Percentiles rank a stretch among this genome's conserved stretches.
Evolutionary conservation across 2,888 invertebrate genomes (phyloP).

Genomic region (Odontothrips loti): DNA sequence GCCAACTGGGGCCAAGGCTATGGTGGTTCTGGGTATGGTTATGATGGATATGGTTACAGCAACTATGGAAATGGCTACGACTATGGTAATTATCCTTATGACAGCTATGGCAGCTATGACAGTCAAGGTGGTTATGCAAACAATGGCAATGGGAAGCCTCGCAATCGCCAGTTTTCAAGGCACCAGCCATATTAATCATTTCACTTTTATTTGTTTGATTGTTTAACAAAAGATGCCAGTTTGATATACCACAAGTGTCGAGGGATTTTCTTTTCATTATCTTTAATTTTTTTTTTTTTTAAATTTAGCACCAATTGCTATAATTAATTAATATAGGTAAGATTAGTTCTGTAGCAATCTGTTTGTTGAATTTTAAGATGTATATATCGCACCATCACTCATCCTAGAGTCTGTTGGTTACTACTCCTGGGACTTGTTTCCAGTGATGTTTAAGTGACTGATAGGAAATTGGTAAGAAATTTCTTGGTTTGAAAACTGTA

Average conservation of each 20-base stretch:
- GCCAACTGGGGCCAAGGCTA: slow-evolving; percentile 42
- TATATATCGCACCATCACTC: background rate
- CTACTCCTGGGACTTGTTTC: background rate
- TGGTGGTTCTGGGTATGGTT: slow-evolving; percentile 48
- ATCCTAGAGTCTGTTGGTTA: background rate
- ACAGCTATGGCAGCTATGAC: slow-evolving; percentile 43
- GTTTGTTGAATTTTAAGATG: slow-evolving; percentile 6
- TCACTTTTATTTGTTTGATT: background rate
- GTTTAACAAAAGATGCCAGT: no score
- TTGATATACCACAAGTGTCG: background rate
- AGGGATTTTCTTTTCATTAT: background rate
- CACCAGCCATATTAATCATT: background rate
- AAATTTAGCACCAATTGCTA: background rate
- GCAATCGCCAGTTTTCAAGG: background rate
- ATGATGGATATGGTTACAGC: slow-evolving; percentile 45
- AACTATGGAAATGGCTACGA: slow-evolving; percentile 43
- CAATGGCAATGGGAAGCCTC: slow-evolving; percentile 42
- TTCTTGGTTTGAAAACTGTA: no score
- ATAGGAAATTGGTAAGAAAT: background rate
- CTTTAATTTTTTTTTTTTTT: background rate
- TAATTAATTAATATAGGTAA: background rate
- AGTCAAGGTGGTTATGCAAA: slow-evolving; percentile 39
- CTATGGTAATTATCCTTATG: slow-evolving; percentile 41
- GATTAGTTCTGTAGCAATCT: background rate
- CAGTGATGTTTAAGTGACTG: background rate